Conservation (phyloP, 1,140 invertebrate genomes). For the Macrocentrus cingulum region DNA sequence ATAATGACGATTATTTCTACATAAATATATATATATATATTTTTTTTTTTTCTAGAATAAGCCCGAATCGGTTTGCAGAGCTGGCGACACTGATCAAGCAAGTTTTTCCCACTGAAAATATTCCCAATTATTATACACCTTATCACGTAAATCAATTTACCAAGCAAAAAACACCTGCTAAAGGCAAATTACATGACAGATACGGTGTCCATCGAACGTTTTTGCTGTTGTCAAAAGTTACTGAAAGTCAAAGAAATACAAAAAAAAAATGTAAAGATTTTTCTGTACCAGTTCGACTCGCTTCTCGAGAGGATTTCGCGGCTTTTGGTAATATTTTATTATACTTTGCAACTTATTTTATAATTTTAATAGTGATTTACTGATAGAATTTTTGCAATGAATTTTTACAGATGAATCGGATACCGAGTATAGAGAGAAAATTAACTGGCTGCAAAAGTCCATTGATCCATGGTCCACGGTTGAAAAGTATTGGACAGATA, state of each 20-base stretch:
- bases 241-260: constrained; percentile 6
- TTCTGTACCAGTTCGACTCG: constrained; percentile 14
- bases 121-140: constrained; percentile 2
- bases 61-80: neutral
- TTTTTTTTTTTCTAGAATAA: neutral
- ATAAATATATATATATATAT: no score
- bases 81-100: neutral
- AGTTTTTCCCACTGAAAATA: constrained; percentile 5
- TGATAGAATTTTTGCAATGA: no score
- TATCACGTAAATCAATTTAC: neutral
- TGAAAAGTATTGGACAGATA: constrained; percentile 24
- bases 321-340: constrained; percentile 4
- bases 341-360: no score
- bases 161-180: constrained; percentile 1
- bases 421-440: constrained; percentile 21
- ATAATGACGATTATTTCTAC: no score
- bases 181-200: constrained; percentile 19
- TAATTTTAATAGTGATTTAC: no score
- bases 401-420: no score
- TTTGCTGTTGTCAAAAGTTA: constrained; percentile 6
- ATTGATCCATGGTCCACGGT: constrained; percentile 29
- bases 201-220: constrained; percentile 10
- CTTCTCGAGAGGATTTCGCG: constrained; percentile 7
- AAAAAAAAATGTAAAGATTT: constrained; percentile 4
- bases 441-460: constrained; percentile 19